Evolutionary conservation across 2,113 vertebrate species (phyloP).

Genomic region (Clinocottus analis): DNA sequence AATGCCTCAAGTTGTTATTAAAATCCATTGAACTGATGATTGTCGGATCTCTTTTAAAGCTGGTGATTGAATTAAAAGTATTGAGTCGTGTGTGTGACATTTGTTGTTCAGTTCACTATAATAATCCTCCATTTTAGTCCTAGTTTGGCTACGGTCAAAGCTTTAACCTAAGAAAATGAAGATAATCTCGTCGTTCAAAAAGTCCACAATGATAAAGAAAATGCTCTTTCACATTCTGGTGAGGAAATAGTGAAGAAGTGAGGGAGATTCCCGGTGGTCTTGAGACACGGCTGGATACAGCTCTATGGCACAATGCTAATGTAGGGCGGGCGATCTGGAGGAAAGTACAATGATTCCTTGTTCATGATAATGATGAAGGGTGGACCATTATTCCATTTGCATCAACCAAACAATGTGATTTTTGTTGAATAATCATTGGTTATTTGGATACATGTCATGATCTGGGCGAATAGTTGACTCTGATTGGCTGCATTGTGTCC

Average conservation of each 20-base stretch:
- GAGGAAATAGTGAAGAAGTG: background rate
- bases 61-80: background rate
- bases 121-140: background rate
- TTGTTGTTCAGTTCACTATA: background rate
- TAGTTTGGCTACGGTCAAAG: background rate
- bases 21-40: background rate
- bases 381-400: background rate
- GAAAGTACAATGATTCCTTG: background rate
- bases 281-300: too few relatives aligned
- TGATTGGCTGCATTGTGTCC: background rate
- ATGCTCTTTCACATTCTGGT: background rate
- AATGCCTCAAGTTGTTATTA: slow-evolving; percentile 6
- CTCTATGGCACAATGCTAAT: too few relatives aligned
- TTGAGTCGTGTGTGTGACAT: background rate
- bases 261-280: background rate
- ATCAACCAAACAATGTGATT: background rate
- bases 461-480: background rate
- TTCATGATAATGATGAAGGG: background rate
- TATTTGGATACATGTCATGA: background rate
- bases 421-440: too few relatives aligned
- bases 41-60: slow-evolving; percentile 10
- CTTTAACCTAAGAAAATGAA: background rate
- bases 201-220: background rate
- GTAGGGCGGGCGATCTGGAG: too few relatives aligned
- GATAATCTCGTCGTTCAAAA: background rate